Conservation (phyloP, 2,113 vertebrate genomes). For the Lipophrys pholis region DNA sequence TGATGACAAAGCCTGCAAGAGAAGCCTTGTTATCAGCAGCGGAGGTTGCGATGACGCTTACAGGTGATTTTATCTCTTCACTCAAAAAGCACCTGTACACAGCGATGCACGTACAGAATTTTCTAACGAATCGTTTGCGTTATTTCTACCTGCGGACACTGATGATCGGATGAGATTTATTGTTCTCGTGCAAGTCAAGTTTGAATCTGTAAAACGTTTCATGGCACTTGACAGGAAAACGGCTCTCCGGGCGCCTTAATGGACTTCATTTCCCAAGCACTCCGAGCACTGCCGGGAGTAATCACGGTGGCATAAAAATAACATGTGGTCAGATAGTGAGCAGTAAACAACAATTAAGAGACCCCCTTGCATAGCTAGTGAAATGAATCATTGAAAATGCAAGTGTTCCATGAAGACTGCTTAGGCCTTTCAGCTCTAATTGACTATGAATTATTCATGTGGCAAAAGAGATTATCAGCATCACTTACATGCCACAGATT, state of each 20-base stretch:
- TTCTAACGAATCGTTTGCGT: not conserved
- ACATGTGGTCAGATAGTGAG: conserved; percentile 62
- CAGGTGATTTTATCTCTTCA: conserved; percentile 20
- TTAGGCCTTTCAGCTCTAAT: conserved; percentile 70
- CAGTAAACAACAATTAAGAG: conserved; percentile 80
- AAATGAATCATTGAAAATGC: conserved; percentile 78
- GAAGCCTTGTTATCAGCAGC: conserved; percentile 7
- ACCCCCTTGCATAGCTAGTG: conserved; percentile 62
- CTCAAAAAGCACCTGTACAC: conserved; percentile 29
- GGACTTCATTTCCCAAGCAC: conserved; percentile 71
- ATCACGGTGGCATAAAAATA: conserved; percentile 74
- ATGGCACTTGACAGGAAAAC: conserved; percentile 57
- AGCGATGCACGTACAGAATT: conserved; percentile 5
- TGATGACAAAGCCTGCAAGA: not conserved
- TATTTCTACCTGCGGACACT: conserved; percentile 23
- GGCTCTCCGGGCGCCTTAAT: conserved; percentile 62
- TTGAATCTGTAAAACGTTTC: conserved; percentile 51
- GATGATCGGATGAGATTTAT: conserved; percentile 41
- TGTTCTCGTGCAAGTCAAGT: conserved; percentile 22
- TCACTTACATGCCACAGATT: conserved; percentile 27
- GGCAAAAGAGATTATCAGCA: conserved; percentile 45
- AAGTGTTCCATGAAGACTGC: conserved; percentile 65
- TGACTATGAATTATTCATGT: conserved; percentile 81
- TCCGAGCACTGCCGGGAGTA: conserved; percentile 59
- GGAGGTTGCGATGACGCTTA: not conserved